Conservation (phyloP, 2,797 vertebrate species). For the Octomys mimax region DNA sequence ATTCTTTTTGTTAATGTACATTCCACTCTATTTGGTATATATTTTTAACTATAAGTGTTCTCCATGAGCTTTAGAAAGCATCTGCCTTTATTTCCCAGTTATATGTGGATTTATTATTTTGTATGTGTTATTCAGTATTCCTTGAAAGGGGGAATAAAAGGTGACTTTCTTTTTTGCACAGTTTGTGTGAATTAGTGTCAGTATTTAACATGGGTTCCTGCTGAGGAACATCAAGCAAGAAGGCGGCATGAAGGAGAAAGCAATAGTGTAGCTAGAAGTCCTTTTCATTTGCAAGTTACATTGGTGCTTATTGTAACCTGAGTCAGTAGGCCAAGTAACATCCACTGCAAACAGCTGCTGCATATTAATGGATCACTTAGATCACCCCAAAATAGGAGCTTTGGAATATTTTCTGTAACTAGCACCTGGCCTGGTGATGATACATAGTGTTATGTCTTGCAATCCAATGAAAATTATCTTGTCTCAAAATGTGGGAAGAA, state of each 20-base stretch:
- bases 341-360: background rate
- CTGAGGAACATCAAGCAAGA: background rate
- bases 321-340: background rate
- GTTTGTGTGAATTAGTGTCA: background rate
- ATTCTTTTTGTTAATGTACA: background rate
- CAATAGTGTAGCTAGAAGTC: background rate
- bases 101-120: background rate
- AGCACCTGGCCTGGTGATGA: background rate
- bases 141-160: background rate
- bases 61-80: background rate
- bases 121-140: background rate
- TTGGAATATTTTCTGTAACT: background rate
- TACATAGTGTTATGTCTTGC: background rate
- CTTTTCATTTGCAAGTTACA: background rate
- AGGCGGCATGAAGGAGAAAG: background rate
- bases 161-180: background rate
- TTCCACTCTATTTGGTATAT: background rate
- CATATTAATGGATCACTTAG: background rate
- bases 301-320: background rate
- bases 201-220: background rate
- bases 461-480: background rate
- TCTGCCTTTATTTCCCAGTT: background rate
- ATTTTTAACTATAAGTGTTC: background rate
- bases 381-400: background rate
- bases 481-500: background rate